A percentile compares a stretch with the other conserved stretches of the same genome.
Conservation (phyloP, 1,140 invertebrate species). For the Panagrolaimus sp. region DNA sequence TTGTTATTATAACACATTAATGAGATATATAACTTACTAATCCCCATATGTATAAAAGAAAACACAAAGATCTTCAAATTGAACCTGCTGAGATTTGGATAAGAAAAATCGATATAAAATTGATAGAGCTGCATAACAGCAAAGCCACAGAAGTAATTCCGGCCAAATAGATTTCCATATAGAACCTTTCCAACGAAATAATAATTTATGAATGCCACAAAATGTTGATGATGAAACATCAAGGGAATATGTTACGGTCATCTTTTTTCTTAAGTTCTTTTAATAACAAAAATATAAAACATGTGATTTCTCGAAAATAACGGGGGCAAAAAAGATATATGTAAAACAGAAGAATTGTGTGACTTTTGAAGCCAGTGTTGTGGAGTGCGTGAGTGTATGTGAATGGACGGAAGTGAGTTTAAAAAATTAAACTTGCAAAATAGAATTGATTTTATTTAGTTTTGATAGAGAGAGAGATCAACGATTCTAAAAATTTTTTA, state of each 20-base stretch:
- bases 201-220: conserved; percentile 48
- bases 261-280: conserved; percentile 12
- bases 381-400: no score
- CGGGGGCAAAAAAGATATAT: no score
- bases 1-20: conserved; percentile 35
- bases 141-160: conserved; percentile 49
- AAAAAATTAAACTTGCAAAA: no score
- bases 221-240: conserved; percentile 53
- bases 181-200: conserved; percentile 64
- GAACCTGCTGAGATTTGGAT: conserved; percentile 40
- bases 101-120: conserved; percentile 26
- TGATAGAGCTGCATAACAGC: conserved; percentile 45
- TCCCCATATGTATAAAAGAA: conserved; percentile 52
- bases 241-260: conserved; percentile 58
- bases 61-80: conserved; percentile 48
- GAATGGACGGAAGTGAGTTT: no score
- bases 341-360: no score
- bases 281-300: no score
- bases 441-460: no score
- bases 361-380: no score
- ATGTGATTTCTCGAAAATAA: no score
- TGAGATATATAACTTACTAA: conserved; percentile 29
- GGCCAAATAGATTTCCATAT: conserved; percentile 58
- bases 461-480: no score
- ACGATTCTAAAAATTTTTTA: no score